Evolutionary conservation across 2,888 invertebrate genomes (phyloP), one percentile per base, ranked within the genome.

Genomic region (Tortrix viridana): DNA sequence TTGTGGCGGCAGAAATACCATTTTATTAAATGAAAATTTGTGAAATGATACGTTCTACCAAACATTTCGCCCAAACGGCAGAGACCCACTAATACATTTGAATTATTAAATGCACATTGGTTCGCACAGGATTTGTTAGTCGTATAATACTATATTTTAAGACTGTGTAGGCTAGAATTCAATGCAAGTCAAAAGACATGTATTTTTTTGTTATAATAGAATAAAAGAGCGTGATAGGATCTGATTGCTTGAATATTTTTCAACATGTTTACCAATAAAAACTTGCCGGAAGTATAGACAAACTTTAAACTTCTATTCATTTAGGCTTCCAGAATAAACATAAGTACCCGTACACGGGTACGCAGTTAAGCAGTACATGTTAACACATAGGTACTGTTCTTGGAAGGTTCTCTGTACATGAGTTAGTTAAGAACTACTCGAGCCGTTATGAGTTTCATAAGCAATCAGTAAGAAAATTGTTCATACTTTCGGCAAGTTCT

Each of bases 131-230:
- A 61, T 67, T 78, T 75, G 74, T 57, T 58, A 63, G 65, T 65
- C 58, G 4, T 41, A 65, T 62, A 69, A 70, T 77, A 75, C 74
- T 74, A 73, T 79, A 78, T 74, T 71, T 80, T 85, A 86, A 87
- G 86, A 85, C 87, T 86, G 87, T 85, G 79, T 85, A 82, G 82
- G 70, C 81, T 81, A 78, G 68, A 74, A 70, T 76, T 76, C 84
- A 85, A 85, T 85, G 85, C 84, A 84, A 81, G 73, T 77, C 68
- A 65, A 71, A 68, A 71, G 64, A 64, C 65, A 66, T 73, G 65
- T 69, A 62, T 71, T 69, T 68, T 53, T 68, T 46, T 59, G 65
- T 66, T 59, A 47, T 54, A 69, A 66, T 61, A 65, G 65, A 63
- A 64, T 67, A 65, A 71, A 70, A 54, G 60, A 47, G 65, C 67